Evolutionary conservation across 2,797 vertebrate species (phyloP), one percentile per base, ranked within the genome.

Genomic region (Tiaroga cobitis): DNA sequence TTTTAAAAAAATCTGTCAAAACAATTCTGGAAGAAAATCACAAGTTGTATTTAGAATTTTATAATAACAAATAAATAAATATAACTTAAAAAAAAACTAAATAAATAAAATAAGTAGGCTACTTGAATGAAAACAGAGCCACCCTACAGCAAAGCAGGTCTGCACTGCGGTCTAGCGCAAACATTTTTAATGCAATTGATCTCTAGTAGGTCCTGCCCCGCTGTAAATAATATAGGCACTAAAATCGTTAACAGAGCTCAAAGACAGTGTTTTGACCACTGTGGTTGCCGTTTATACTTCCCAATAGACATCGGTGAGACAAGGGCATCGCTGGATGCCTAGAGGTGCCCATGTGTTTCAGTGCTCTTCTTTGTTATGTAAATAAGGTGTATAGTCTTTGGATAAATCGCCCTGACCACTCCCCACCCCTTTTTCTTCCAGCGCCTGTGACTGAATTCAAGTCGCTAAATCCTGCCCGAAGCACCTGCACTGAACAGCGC

Each of bases 361-460:
- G 59, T 65, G 69, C 81, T 43, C 84, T 81, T 92, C 93, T 93
- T 94, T 94, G 91, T 94, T 90, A 93, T 94, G 93, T 87, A 92
- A 93, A 94, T 93, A 72, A 80, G 80, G 82, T 80, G 83, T 87
- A 86, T 89, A 82, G 80, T 86, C 74, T 85, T 79, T 89, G 87
- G 84, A 80, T 86, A 83, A 82, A 85, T 90, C 61, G 59, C 51
- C 43, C 78, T 63, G 83, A 85, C 78, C 80, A 61, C 76, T 82
- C 74, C 84, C 86, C 80, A 82, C 46, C 73, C 76, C 76, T 85
- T 79, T 83, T 86, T 51, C 86, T 84, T 41, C 77, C 32, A 83
- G 84, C 82, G 89, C 86, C 83, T 87, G 89, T 87, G 87, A 88
- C 88, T 91, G 59, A 65, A 84, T 86, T 86, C 65, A 29, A 78